Conservation (phyloP, 2,797 vertebrate species). For the Buceros bicornis region DNA sequence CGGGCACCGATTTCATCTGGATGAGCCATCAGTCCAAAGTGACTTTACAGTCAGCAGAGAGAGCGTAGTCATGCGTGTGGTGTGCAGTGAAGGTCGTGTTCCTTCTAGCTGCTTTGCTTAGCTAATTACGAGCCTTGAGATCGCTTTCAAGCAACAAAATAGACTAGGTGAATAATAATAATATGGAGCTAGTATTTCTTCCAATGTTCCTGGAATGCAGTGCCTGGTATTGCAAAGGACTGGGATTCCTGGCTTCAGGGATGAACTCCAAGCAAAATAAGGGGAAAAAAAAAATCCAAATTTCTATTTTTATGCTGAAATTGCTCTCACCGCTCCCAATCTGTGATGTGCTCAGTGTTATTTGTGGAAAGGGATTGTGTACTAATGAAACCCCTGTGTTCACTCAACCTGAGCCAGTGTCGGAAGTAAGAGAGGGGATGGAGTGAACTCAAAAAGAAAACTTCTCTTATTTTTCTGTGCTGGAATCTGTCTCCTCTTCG, state of each 20-base stretch:
- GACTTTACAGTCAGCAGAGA: not conserved
- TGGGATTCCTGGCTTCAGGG: not conserved
- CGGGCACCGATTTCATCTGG: not conserved
- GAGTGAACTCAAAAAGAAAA: not conserved
- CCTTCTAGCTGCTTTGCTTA: conserved; percentile 42
- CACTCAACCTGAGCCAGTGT: not conserved
- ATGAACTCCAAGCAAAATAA: not conserved
- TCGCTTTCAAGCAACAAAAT: not conserved
- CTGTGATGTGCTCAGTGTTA: not conserved
- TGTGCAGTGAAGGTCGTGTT: not conserved
- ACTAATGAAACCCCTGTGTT: conserved; percentile 11
- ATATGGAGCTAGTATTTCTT: not conserved
- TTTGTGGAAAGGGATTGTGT: conserved; percentile 5
- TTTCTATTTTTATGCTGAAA: not conserved
- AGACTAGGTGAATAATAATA: not conserved
- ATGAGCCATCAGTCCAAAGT: not conserved
- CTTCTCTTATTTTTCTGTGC: not conserved
- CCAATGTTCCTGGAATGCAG: not conserved
- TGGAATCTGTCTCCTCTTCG: conserved; percentile 36
- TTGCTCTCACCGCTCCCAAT: not conserved
- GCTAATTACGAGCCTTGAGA: conserved; percentile 23
- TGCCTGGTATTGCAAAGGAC: not conserved
- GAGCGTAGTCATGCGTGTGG: not conserved
- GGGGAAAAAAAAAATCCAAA: not conserved
- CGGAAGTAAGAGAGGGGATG: not conserved